phyloP scores from a whole-genome alignment of 2,797 vertebrate genomes.

The Acanthiza pusilla region DNA sequence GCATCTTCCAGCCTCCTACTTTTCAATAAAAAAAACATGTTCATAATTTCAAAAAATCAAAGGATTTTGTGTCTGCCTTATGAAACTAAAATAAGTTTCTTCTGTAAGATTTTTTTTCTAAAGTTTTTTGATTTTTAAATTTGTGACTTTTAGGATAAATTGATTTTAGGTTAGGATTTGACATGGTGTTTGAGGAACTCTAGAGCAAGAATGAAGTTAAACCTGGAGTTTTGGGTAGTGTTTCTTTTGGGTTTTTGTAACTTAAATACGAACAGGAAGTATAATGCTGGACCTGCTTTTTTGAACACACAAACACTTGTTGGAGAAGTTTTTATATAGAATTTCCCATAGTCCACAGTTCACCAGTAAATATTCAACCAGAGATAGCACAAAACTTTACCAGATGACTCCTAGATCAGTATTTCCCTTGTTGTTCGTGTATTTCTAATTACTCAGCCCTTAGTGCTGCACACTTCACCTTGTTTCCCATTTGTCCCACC shows the following conservation, averaged over 20 bases:
- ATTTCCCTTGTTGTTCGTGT: neutral
- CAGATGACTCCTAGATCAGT: neutral
- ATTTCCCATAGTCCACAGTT: neutral
- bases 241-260: neutral
- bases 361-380: neutral
- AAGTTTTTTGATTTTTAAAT: neutral
- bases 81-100: neutral
- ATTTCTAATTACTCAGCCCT: neutral
- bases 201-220: neutral
- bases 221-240: neutral
- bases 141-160: neutral
- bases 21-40: neutral
- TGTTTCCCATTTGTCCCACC: neutral
- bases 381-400: neutral
- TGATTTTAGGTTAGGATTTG: neutral
- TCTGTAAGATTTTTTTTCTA: neutral
- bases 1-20: neutral
- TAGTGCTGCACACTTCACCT: neutral
- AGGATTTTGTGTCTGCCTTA: accelerated
- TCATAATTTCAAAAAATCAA: neutral
- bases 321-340: neutral
- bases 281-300: neutral
- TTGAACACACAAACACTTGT: neutral
- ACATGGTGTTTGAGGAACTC: neutral
- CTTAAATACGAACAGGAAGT: neutral